phyloP scores from a whole-genome alignment of 2,113 vertebrate genomes.

The Melanostigma gelatinosum region DNA sequence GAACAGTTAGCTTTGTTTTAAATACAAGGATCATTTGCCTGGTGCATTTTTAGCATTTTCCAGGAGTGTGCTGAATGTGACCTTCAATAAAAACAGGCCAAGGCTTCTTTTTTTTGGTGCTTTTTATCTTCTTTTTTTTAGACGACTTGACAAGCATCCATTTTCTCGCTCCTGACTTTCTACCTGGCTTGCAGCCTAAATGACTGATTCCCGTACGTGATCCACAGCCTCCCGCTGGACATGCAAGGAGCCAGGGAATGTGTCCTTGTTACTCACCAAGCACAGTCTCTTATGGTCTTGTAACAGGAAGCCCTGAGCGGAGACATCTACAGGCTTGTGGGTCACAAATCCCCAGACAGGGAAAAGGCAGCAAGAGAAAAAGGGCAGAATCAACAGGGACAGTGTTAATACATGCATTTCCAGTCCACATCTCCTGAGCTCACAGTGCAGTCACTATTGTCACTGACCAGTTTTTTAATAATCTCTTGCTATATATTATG shows the following conservation, averaged over 20 bases:
- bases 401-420: constrained; percentile 19
- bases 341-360: constrained; percentile 43
- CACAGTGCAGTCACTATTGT: neutral
- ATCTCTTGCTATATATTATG: neutral
- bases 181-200: constrained; percentile 20
- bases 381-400: constrained; percentile 33
- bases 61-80: neutral
- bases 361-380: constrained; percentile 40
- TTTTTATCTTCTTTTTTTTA: neutral
- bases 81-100: neutral
- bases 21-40: neutral
- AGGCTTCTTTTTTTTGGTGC: neutral
- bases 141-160: constrained; percentile 3
- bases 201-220: constrained; percentile 58
- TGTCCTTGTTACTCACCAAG: constrained; percentile 69
- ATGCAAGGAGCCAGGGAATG: constrained; percentile 69
- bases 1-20: constrained; percentile 35
- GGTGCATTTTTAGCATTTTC: neutral
- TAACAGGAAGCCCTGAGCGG: constrained; percentile 67
- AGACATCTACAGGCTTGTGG: constrained; percentile 58
- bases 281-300: constrained; percentile 67
- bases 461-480: neutral
- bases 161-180: constrained; percentile 20
- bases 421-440: constrained; percentile 21
- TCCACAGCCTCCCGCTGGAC: constrained; percentile 60